Percentiles rank a stretch among this genome's conserved stretches.
phyloP scores from a whole-genome alignment of 1,140 invertebrate genomes.

The Kradibia gibbosae region DNA sequence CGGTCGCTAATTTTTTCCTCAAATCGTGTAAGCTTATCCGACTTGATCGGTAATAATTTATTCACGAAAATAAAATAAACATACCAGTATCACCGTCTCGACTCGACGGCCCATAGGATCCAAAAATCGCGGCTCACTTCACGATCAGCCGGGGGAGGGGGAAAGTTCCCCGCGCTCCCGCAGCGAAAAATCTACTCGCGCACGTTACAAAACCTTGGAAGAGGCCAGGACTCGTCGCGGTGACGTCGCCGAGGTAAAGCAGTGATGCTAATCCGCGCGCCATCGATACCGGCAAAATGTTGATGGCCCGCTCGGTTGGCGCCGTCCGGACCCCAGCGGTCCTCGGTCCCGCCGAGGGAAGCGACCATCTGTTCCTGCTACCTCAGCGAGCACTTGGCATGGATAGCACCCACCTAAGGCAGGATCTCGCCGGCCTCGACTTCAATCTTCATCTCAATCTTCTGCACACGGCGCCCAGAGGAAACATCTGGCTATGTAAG shows the following conservation, averaged over 20 bases:
- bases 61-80: too few species aligned
- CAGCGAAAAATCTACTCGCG: too few species aligned
- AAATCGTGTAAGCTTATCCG: too few species aligned
- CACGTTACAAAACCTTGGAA: not conserved
- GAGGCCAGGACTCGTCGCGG: not conserved
- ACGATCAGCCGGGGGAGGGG: too few species aligned
- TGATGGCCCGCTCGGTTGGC: conserved; percentile 53
- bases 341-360: conserved; percentile 69
- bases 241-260: not conserved
- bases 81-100: too few species aligned
- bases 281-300: conserved; percentile 56
- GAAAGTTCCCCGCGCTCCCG: too few species aligned
- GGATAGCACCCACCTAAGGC: conserved; percentile 75
- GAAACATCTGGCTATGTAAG: conserved; percentile 79
- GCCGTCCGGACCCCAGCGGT: not conserved
- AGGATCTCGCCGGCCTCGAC: conserved; percentile 76
- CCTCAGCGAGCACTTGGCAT: conserved; percentile 76
- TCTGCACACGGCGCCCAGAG: conserved; percentile 74
- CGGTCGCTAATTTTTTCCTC: too few species aligned
- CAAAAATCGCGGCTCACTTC: too few species aligned
- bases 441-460: conserved; percentile 75
- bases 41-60: too few species aligned
- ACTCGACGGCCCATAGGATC: too few species aligned
- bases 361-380: conserved; percentile 76
- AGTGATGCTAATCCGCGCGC: not conserved